A percentile compares a stretch with the other conserved stretches of the same genome.
Evolutionary conservation across 2,888 invertebrate genomes (phyloP).

Genomic region (Andrena bucephala): DNA sequence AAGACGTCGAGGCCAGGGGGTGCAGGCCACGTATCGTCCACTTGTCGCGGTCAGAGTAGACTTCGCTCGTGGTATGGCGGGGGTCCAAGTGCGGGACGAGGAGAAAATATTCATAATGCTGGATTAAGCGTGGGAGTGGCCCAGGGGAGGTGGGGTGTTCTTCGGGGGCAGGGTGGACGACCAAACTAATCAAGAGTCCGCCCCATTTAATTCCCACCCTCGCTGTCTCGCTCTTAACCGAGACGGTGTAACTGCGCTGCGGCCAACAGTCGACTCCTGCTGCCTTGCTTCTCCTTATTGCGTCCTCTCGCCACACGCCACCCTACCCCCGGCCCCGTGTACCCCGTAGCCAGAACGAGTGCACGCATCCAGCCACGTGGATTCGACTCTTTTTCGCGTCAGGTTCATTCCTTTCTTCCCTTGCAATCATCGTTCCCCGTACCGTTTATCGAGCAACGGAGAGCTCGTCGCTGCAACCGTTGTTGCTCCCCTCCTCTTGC

Average conservation of each 20-base stretch:
- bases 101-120: constrained; percentile 83
- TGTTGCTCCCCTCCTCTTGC: background rate
- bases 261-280: constrained; percentile 46
- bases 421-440: constrained; percentile 45
- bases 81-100: constrained; percentile 43
- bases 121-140: constrained; percentile 80
- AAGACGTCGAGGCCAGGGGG: constrained; percentile 7
- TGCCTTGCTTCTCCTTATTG: constrained; percentile 63
- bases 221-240: constrained; percentile 56
- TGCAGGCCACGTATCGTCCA: background rate
- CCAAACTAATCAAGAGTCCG: constrained; percentile 81
- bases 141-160: constrained; percentile 36
- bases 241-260: constrained; percentile 38
- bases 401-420: constrained; percentile 8
- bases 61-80: background rate
- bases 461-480: background rate
- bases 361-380: constrained; percentile 5
- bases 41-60: constrained; percentile 9
- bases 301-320: constrained; percentile 3
- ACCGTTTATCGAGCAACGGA: constrained; percentile 49
- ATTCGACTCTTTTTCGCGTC: constrained; percentile 13
- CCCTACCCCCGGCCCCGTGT: background rate
- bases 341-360: background rate
- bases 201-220: constrained; percentile 81
- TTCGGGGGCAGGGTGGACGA: constrained; percentile 71